A percentile compares a stretch with the other conserved stretches of the same genome.
Conservation (phyloP, 2,797 vertebrate genomes). For the Dryobates pubescens region DNA sequence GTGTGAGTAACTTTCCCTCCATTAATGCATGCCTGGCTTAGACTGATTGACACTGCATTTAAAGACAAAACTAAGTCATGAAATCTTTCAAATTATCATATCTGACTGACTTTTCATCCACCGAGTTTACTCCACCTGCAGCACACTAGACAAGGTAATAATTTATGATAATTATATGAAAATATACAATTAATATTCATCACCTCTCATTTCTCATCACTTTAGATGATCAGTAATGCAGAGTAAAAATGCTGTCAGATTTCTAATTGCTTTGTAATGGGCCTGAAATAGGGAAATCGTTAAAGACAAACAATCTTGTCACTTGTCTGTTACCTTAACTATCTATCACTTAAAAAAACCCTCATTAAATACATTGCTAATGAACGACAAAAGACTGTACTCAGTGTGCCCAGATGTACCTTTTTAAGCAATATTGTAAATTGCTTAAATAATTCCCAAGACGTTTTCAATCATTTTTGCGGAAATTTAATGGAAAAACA, state of each 20-base stretch:
- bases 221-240: conserved; percentile 88
- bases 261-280: conserved; percentile 93
- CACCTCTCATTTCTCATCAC: conserved; percentile 87
- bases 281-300: conserved; percentile 89
- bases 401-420: conserved; percentile 76
- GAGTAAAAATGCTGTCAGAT: conserved; percentile 88
- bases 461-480: conserved; percentile 83
- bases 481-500: conserved; percentile 75
- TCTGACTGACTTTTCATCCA: conserved; percentile 76
- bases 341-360: conserved; percentile 85
- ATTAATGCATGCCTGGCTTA: not conserved
- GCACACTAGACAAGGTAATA: conserved; percentile 83
- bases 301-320: conserved; percentile 92
- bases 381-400: conserved; percentile 88
- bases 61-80: conserved; percentile 52
- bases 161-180: conserved; percentile 90
- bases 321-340: conserved; percentile 87
- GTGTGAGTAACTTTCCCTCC: not conserved
- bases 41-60: conserved; percentile 48
- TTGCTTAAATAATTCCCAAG: conserved; percentile 81
- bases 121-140: conserved; percentile 79
- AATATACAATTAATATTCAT: conserved; percentile 89
- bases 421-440: conserved; percentile 78
- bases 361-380: conserved; percentile 90
- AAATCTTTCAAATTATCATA: conserved; percentile 77